phyloP scores from a whole-genome alignment of 2,113 vertebrate genomes.

The Myotis yumanensis region DNA sequence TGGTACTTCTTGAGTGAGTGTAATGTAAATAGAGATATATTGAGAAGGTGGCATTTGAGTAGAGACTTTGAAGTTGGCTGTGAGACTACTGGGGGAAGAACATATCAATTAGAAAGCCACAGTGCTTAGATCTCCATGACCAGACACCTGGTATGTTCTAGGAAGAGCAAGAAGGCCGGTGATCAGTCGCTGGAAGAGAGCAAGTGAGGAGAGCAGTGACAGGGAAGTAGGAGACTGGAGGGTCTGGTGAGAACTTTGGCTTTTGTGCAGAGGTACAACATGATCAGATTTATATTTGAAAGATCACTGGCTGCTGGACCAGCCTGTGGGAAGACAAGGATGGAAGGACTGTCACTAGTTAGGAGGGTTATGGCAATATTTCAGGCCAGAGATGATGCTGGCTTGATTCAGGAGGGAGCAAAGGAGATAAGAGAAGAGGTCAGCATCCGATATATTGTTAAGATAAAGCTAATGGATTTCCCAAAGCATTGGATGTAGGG shows the following conservation, averaged over 20 bases:
- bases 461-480: background rate
- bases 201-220: background rate
- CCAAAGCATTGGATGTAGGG: background rate
- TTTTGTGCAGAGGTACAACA: background rate
- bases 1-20: background rate
- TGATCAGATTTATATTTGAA: background rate
- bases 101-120: background rate
- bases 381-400: background rate
- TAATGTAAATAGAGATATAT: background rate
- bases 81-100: background rate
- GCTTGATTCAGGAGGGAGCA: background rate
- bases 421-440: background rate
- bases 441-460: background rate
- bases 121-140: background rate
- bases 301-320: background rate
- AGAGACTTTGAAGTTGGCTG: background rate
- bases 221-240: background rate
- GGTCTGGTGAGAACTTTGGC: background rate
- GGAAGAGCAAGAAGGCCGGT: background rate
- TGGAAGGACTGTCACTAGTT: background rate
- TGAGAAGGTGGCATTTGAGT: background rate
- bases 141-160: background rate
- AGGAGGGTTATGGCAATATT: background rate
- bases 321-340: background rate
- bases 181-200: background rate